Evolutionary conservation across 2,888 invertebrate species (phyloP).

Genomic region (Aricia artaxerxes): DNA sequence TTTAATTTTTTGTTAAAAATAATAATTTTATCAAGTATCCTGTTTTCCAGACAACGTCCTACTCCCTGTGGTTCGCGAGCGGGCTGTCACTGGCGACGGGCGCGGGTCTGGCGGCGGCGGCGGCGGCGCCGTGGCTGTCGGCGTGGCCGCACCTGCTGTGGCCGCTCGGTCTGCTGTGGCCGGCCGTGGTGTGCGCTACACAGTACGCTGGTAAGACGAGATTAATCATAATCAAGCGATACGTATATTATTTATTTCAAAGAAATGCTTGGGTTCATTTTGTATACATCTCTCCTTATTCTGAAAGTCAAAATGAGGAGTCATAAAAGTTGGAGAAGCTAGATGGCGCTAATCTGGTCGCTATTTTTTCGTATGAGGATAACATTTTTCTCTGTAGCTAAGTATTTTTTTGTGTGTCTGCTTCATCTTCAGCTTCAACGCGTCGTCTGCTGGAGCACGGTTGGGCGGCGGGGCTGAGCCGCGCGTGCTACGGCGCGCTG

Average conservation of each 20-base stretch:
- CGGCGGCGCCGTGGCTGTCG: constrained; percentile 52
- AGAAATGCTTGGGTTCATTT: no score
- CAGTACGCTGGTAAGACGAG: constrained; percentile 37
- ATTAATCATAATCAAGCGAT: no score
- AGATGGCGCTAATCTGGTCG: no score
- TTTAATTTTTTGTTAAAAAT: no score
- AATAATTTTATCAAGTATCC: no score
- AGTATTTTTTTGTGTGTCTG: no score
- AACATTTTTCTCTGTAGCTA: no score
- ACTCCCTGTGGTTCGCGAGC: constrained; percentile 42
- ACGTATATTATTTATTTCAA: no score
- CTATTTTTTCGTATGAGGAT: no score
- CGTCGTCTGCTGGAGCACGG: constrained; percentile 67
- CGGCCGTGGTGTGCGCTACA: constrained; percentile 58
- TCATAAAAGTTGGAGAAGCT: no score
- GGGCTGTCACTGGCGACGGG: constrained; percentile 45
- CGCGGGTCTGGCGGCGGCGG: constrained; percentile 47
- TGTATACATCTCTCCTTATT: no score
- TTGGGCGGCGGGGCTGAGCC: constrained; percentile 73
- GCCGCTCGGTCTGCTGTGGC: constrained; percentile 64
- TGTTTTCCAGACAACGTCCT: constrained; percentile 33
- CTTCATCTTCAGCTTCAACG: constrained; percentile 34
- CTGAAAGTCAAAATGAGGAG: no score
- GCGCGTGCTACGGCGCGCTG: constrained; percentile 77
- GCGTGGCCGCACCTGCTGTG: constrained; percentile 59